Evolutionary conservation across 2,888 invertebrate genomes (phyloP).

Genomic region (Embidobia sp.): DNA sequence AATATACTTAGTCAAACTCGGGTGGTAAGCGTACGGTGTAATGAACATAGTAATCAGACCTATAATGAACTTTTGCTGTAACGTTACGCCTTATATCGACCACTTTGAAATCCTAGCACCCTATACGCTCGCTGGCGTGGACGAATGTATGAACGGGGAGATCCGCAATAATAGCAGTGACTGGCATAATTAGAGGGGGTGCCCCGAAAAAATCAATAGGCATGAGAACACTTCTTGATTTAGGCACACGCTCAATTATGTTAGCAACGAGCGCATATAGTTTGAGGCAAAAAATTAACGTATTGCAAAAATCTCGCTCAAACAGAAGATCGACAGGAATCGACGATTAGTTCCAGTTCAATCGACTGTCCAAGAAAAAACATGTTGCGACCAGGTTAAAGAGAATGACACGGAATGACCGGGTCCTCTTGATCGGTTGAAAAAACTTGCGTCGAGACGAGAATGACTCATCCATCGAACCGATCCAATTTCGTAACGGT

Average conservation of each 20-base stretch:
- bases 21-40: constrained; percentile 26
- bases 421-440: too few relatives aligned
- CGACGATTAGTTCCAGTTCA: constrained; percentile 15
- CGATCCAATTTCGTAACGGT: too few relatives aligned
- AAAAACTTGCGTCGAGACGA: too few relatives aligned
- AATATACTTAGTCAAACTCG: constrained; percentile 30
- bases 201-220: constrained; percentile 67
- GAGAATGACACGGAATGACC: constrained; percentile 9
- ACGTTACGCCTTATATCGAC: constrained; percentile 67
- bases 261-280: constrained; percentile 42
- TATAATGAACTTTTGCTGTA: constrained; percentile 72
- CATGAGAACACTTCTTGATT: constrained; percentile 65
- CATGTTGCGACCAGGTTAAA: not conserved
- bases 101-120: constrained; percentile 67
- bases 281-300: constrained; percentile 38
- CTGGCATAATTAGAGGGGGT: constrained; percentile 67
- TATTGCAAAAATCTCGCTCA: too few relatives aligned
- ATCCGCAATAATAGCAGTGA: constrained; percentile 66
- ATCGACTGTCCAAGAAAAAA: constrained; percentile 12
- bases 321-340: too few relatives aligned
- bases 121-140: constrained; percentile 63
- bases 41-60: constrained; percentile 70
- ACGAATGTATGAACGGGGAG: constrained; percentile 66
- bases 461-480: too few relatives aligned
- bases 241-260: constrained; percentile 64